Evolutionary conservation across 2,797 vertebrate species (phyloP).

Genomic region (Neosalanx taihuensis): DNA sequence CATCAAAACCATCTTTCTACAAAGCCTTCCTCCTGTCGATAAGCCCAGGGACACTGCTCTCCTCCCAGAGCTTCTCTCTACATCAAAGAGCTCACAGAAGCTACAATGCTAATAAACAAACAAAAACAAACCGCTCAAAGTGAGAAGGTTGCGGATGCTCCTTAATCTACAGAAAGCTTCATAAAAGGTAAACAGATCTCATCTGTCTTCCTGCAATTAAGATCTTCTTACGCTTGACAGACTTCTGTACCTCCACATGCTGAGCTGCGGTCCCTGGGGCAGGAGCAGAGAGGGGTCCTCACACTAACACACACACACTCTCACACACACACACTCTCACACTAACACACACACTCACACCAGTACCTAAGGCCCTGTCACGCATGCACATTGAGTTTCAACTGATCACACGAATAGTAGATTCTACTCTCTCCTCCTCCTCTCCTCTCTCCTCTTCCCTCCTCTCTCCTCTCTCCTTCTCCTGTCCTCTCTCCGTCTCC

Average conservation of each 20-base stretch:
- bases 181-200: background rate
- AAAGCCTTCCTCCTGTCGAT: background rate
- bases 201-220: constrained; percentile 7
- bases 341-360: background rate
- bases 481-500: background rate
- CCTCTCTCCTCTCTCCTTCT: background rate
- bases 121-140: background rate
- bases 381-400: too few species aligned
- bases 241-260: background rate
- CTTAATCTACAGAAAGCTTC: background rate
- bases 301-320: background rate
- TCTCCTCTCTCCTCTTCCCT: background rate
- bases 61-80: background rate
- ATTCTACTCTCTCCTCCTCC: background rate
- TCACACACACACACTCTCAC: too few species aligned
- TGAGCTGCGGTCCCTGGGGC: too few species aligned
- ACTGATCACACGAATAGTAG: too few species aligned
- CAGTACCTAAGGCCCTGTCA: background rate
- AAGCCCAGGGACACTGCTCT: background rate
- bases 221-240: background rate
- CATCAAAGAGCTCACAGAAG: background rate
- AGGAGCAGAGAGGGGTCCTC: background rate
- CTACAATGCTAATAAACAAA: too few species aligned
- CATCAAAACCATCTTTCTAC: background rate
- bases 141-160: background rate